Evolutionary conservation across 2,113 vertebrate genomes (phyloP), one percentile per base, ranked within the genome.

Genomic region (Xenus cinereus): DNA sequence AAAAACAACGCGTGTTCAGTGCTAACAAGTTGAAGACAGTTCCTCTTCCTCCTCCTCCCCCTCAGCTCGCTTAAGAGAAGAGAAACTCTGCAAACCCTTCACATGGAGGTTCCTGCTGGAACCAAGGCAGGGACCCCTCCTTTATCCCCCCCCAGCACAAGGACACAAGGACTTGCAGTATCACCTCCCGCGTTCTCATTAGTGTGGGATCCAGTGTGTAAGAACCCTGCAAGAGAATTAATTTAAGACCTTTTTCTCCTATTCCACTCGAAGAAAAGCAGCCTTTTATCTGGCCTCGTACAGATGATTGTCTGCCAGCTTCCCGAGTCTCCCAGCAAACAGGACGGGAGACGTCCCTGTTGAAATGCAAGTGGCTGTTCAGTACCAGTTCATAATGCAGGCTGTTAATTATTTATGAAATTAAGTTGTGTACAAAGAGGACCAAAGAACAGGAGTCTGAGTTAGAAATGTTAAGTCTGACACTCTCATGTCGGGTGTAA

Each of bases 381-480:
- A 5, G 57, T 17, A 7, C 1, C 4, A 10, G 51, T 13, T 20
- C 1, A 1, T 21, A 9, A 3, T 1, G 28, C 69, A 32, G 63
- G 68, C 92, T 71, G 59, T 16, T 45, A 3, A 18, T 22, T 48
- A 5, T 24, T 13, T n/a, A 6, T 32, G 75, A 4, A 37, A 54
- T 39, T 9, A 10, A 59, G 50, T 4, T 59, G 67, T 30, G 12
- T 19, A 9, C 75, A 67, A 37, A 88, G 59, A 84, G 96, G 96
- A 97, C 93, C 97, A 96, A 95, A 96, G 96, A 92, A 4, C 76
- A n/a, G 76, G 82, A 81, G 80, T 11, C 23, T 46, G 9, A 72
- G 84, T 17, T 10, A 12, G 78, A 28, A 28, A 1, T 1, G 20
- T 30, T 30, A 2, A 3, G 17, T 4, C 23, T 67, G 82, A 9